These are phyloP conservation scores for Pseudomugil tenellus DNA, from an alignment of 2,797 vertebrate species.

Conservation along the genomic window DNA sequence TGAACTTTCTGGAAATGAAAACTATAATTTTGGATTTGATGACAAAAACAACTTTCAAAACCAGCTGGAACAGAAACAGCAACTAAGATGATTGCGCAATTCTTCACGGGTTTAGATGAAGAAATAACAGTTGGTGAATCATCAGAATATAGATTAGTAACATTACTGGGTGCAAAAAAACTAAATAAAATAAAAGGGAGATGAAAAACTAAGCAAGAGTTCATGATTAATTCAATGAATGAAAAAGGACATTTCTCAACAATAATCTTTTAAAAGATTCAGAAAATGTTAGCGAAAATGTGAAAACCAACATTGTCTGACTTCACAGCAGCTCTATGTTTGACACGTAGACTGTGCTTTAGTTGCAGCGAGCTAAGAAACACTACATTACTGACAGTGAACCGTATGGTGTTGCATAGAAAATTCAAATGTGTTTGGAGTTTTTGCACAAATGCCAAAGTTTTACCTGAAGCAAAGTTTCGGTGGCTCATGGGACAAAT, in stretches of 20 bases:
- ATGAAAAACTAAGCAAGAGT: no score
- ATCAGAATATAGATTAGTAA: neutral
- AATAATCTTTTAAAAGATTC: neutral
- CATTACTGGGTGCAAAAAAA: no score
- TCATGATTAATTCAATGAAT: neutral
- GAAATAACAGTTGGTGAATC: neutral
- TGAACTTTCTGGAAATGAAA: neutral
- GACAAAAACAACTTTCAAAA: no score
- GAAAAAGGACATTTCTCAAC: neutral
- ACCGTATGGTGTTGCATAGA: neutral
- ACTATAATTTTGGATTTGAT: neutral
- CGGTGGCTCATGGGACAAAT: slow-evolving; percentile 37
- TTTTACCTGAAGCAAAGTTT: slow-evolving; percentile 25
- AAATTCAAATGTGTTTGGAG: slow-evolving; percentile 1
- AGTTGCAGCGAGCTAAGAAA: neutral
- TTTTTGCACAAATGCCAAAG: slow-evolving; percentile 16
- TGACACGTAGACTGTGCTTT: neutral
- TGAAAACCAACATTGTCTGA: neutral
- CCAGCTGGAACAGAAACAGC: neutral
- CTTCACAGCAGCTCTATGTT: neutral
- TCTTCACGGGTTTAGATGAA: no score
- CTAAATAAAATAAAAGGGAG: no score
- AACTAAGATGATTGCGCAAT: neutral
- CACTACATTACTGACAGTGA: neutral
- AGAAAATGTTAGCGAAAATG: neutral